Conservation (phyloP, 1,140 invertebrate species). For the Megalonaias nervosa region DNA sequence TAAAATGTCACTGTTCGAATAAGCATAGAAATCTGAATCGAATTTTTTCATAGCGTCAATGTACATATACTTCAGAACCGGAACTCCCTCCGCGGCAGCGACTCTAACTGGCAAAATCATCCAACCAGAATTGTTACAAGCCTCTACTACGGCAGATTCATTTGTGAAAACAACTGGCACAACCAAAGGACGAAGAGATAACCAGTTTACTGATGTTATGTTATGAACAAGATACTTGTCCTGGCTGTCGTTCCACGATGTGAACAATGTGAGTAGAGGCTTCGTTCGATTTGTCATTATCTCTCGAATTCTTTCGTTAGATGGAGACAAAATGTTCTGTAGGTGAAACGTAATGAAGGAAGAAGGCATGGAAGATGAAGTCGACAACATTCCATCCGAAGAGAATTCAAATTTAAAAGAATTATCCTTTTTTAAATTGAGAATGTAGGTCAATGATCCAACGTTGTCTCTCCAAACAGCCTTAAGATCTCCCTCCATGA, state of each 20-base stretch:
- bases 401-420: too few species aligned
- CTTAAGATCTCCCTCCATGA: constrained; percentile 29
- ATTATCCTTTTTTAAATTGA: constrained; percentile 5
- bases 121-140: constrained; percentile 29
- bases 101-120: constrained; percentile 21
- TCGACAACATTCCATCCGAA: too few species aligned
- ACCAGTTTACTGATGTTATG: constrained; percentile 47
- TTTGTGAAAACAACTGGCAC: constrained; percentile 44
- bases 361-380: too few species aligned
- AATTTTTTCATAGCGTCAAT: constrained; percentile 36
- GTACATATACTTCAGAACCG: constrained; percentile 51
- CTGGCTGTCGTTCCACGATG: constrained; percentile 31
- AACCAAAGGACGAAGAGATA: constrained; percentile 35
- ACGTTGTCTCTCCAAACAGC: constrained; percentile 27
- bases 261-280: constrained; percentile 43
- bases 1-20: constrained; percentile 49
- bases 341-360: too few species aligned
- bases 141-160: constrained; percentile 13
- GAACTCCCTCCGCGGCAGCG: constrained; percentile 36
- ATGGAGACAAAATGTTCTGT: too few species aligned
- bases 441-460: constrained; percentile 25
- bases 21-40: constrained; percentile 44
- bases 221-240: constrained; percentile 43
- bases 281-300: neutral
- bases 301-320: too few species aligned